phyloP scores from a whole-genome alignment of 2,113 vertebrate species.

The Conger conger region DNA sequence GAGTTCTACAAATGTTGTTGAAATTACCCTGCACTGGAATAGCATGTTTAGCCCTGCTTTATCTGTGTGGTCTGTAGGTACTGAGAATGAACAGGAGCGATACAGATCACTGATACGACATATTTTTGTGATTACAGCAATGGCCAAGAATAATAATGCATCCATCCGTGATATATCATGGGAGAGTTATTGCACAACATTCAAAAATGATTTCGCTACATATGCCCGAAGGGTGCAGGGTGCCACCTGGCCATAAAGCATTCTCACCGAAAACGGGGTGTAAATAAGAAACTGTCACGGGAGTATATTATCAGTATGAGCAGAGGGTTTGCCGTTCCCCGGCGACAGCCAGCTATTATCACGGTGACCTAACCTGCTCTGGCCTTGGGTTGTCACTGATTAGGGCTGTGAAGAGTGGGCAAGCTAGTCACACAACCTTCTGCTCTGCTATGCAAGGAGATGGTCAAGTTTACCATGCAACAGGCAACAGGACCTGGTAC shows the following conservation, averaged over 20 bases:
- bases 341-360: constrained; percentile 11
- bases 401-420: not conserved
- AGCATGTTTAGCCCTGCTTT: not conserved
- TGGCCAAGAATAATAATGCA: not conserved
- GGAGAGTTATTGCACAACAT: not conserved
- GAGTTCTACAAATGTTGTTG: not conserved
- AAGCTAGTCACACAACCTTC: not conserved
- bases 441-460: not conserved
- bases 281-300: not conserved
- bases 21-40: not conserved
- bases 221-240: not conserved
- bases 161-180: not conserved
- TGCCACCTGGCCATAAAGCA: not conserved
- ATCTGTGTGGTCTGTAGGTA: not conserved
- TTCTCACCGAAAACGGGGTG: not conserved
- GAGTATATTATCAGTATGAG: not conserved
- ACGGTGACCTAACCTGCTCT: not conserved
- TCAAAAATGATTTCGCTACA: not conserved
- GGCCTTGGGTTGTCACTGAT: not conserved
- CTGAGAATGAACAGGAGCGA: not conserved
- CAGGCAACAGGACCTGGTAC: no score
- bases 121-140: not conserved
- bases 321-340: not conserved
- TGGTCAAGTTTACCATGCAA: not conserved
- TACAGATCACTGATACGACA: not conserved